Base-by-base conservation (phyloP, 2,797 vertebrate genomes). In the Zonotrichia albicollis region DNA sequence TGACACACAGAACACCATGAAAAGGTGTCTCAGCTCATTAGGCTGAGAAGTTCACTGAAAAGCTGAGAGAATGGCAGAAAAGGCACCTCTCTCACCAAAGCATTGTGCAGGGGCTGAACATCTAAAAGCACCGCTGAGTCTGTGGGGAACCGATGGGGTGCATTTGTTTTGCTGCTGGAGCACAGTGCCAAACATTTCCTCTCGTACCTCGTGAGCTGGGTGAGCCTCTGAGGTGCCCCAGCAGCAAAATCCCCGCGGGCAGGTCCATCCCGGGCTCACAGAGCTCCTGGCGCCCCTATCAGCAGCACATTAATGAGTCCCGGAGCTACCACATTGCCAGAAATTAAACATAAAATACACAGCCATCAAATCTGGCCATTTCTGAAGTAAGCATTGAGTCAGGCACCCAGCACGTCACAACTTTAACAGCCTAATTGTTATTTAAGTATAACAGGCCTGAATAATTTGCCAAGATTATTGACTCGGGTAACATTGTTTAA, bases 81-180 rank as follows among this genome's bases (percentile, higher is more conserved):
- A 82, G 7, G n/a, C 36, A 66, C n/a, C 73, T 79, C 34, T 70
- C 45, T 82, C 93, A 51, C 53, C 61, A 58, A 10, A 68, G 84
- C 82, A 54, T 27, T 83, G 65, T 77, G 70, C 61, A 89, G 45
- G 1, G 5, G 89, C 70, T 75, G 70, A 75, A 26, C 34, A 13
- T 18, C 60, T 64, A 66, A 94, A 60, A 82, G 86, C 81, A 74
- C 74, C 50, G 2, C 75, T 83, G 57, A 96, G 87, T 75, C 86
- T 12, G 4, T 1, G 2, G 0, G 34, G 45, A 60, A 68, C 53
- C 16, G 25, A 32, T 1, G 5, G 74, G 67, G 9, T 17, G 81
- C 38, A 19, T 62, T 73, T 65, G 53, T 80, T 87, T 55, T 57
- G 90, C 50, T 74, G 46, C 5, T 1, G 0, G 30, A 62, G 60